Evolutionary conservation across 2,888 invertebrate genomes (phyloP).

Genomic region (Agriopis marginaria): DNA sequence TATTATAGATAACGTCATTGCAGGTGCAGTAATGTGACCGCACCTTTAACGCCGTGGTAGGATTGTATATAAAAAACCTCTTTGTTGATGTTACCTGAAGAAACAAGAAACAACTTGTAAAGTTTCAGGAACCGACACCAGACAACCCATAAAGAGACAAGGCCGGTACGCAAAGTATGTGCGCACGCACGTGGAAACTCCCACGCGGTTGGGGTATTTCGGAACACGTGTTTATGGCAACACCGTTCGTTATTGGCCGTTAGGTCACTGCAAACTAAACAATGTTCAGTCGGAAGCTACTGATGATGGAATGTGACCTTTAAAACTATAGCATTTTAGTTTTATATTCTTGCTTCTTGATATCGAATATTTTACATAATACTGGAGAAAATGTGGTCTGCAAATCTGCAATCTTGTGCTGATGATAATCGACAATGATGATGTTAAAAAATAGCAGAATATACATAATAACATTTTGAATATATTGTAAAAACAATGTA

Average conservation of each 20-base stretch:
- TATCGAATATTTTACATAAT: not conserved
- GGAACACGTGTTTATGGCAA: slow-evolving; percentile 30
- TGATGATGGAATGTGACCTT: slow-evolving; percentile 30
- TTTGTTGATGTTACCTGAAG: not conserved
- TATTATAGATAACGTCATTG: no score
- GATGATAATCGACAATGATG: no score
- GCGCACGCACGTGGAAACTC: slow-evolving; percentile 23
- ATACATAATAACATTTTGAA: no score
- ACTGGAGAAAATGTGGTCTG: not conserved
- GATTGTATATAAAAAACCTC: no score
- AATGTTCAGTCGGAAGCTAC: slow-evolving; percentile 21
- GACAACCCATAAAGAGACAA: slow-evolving; percentile 39
- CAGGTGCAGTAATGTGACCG: no score
- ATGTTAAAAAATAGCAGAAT: no score
- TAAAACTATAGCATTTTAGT: slow-evolving; percentile 1
- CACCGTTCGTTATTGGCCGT: slow-evolving; percentile 28
- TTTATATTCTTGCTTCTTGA: not conserved
- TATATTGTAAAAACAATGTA: no score
- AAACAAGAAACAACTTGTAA: not conserved
- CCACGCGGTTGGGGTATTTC: slow-evolving; percentile 31
- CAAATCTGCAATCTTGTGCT: no score
- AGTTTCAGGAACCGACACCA: slow-evolving; percentile 26
- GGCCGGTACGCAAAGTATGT: slow-evolving; percentile 27
- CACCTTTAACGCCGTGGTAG: no score
- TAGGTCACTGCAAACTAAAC: slow-evolving; percentile 33